Conservation (phyloP, 2,113 vertebrate species). For the Oncorhynchus tshawytscha region DNA sequence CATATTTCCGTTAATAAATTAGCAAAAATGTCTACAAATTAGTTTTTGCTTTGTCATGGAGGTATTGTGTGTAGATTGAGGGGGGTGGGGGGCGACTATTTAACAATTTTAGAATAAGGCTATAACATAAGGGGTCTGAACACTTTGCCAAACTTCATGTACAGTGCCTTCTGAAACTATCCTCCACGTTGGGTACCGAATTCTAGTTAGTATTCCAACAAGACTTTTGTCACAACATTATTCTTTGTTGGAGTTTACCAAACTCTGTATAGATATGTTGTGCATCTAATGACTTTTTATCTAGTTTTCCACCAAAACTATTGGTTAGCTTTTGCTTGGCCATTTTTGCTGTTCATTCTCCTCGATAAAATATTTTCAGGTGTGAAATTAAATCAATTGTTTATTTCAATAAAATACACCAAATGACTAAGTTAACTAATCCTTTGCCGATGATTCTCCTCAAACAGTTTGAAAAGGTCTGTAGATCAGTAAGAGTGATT, state of each 20-base stretch:
- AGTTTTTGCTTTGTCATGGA: too few species aligned
- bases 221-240: too few species aligned
- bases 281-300: not conserved
- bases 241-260: too few species aligned
- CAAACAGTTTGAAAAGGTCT: constrained; percentile 77
- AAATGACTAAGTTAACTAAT: constrained; percentile 72
- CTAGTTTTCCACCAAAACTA: constrained; percentile 30
- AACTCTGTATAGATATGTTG: too few species aligned
- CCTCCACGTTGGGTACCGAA: not conserved
- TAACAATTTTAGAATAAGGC: too few species aligned
- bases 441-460: constrained; percentile 70
- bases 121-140: too few species aligned
- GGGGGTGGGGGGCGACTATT: too few species aligned
- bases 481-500: constrained; percentile 82
- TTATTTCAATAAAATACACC: constrained; percentile 79
- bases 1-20: too few species aligned
- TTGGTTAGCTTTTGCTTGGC: constrained; percentile 26
- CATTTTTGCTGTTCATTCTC: constrained; percentile 41
- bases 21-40: fast-evolving
- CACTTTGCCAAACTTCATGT: too few species aligned
- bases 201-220: too few species aligned
- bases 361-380: constrained; percentile 46
- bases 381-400: constrained; percentile 68
- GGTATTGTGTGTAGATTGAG: too few species aligned
- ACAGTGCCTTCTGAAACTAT: too few species aligned